A percentile compares a stretch with the other conserved stretches of the same genome.
phyloP scores from a whole-genome alignment of 2,888 invertebrate genomes.

The Drosophila lutescens region DNA sequence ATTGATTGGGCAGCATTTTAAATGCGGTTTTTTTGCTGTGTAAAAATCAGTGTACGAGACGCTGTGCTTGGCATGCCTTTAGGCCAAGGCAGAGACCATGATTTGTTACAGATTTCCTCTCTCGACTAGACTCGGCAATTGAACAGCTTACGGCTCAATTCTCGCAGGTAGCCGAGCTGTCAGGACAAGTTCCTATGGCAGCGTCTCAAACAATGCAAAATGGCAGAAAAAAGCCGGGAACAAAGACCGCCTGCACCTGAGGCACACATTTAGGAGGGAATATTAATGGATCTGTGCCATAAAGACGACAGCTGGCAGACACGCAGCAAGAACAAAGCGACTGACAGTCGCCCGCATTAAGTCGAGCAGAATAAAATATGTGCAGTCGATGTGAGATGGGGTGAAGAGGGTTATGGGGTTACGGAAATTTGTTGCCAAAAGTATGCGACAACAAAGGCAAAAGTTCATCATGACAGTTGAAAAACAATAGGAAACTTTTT shows the following conservation, averaged over 20 bases:
- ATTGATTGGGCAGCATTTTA: background rate
- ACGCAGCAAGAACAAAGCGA: slow-evolving; percentile 62
- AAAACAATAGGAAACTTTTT: slow-evolving; percentile 71
- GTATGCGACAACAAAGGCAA: slow-evolving; percentile 68
- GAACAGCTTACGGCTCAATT: slow-evolving; percentile 66
- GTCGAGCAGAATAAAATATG: slow-evolving; percentile 77
- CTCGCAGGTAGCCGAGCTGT: slow-evolving; percentile 30
- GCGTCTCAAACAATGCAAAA: slow-evolving; percentile 64
- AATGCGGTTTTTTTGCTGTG: background rate
- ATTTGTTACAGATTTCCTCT: slow-evolving; percentile 68
- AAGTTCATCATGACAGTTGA: slow-evolving; percentile 67
- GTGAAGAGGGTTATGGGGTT: slow-evolving; percentile 49
- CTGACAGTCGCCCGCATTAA: slow-evolving; percentile 59
- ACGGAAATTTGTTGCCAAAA: slow-evolving; percentile 73
- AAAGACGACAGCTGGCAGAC: slow-evolving; percentile 76
- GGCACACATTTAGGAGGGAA: slow-evolving; percentile 42
- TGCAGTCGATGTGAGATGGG: slow-evolving; percentile 44
- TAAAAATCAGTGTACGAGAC: background rate
- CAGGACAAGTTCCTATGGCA: slow-evolving; percentile 51
- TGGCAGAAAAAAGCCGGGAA: slow-evolving; percentile 18
- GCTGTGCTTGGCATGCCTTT: slow-evolving; percentile 37
- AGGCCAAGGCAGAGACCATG: slow-evolving; percentile 55
- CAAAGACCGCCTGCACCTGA: slow-evolving; percentile 62
- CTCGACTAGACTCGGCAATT: slow-evolving; percentile 54
- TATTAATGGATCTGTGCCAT: slow-evolving; percentile 75